These are phyloP conservation scores for Galerucella calmariensis DNA, from an alignment of 2,888 invertebrate genomes.

Conservation along the genomic window DNA sequence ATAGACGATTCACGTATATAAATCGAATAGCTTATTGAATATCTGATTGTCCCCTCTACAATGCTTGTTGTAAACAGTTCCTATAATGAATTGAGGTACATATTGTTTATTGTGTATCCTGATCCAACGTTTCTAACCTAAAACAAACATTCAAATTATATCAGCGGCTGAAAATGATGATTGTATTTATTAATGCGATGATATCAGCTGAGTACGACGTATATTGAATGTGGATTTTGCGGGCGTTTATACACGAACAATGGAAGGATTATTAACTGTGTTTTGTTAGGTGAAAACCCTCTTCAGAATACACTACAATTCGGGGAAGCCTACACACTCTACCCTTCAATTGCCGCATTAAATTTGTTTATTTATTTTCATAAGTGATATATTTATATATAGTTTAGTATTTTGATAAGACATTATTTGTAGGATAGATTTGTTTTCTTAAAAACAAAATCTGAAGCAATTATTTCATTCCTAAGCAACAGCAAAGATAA, in stretches of 20 bases:
- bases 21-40: background rate
- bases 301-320: slow-evolving; percentile 27
- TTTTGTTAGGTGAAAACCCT: slow-evolving; percentile 54
- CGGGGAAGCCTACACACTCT: slow-evolving; percentile 12
- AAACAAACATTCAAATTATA: slow-evolving; percentile 66
- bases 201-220: slow-evolving; percentile 52
- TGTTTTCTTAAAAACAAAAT: too few species aligned
- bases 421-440: too few species aligned
- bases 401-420: too few species aligned
- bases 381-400: slow-evolving; percentile 6
- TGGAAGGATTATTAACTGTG: slow-evolving; percentile 59
- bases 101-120: slow-evolving; percentile 42
- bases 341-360: slow-evolving; percentile 37
- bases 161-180: slow-evolving; percentile 56
- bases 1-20: too few species aligned
- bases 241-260: slow-evolving; percentile 57
- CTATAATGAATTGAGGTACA: slow-evolving; percentile 32
- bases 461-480: too few species aligned
- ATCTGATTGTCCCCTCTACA: background rate
- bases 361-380: slow-evolving; percentile 17
- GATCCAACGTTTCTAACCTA: slow-evolving; percentile 52
- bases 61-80: background rate
- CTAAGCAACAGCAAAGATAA: too few species aligned
- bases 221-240: slow-evolving; percentile 58
- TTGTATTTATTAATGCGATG: slow-evolving; percentile 62